Conservation (phyloP, 1,140 invertebrate species). For the Sitophilus oryzae region DNA sequence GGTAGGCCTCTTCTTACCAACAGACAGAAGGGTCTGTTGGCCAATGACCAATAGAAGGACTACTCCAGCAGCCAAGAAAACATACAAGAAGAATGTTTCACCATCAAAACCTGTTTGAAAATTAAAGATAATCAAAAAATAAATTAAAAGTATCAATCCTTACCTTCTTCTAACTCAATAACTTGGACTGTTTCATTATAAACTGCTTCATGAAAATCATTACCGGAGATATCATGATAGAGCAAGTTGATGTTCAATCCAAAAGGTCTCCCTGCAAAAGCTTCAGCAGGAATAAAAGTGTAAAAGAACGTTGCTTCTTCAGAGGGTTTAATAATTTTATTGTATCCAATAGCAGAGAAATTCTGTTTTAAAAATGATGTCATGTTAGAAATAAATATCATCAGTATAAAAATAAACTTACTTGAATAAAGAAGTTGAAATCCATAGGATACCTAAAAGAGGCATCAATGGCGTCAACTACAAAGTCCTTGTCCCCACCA, state of each 20-base stretch:
- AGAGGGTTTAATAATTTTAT: slow-evolving; percentile 76
- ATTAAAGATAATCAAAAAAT: no score
- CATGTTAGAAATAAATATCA: no score
- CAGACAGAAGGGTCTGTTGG: slow-evolving; percentile 81
- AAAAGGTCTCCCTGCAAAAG: slow-evolving; percentile 92
- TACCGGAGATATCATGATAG: slow-evolving; percentile 76
- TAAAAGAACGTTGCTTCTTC: slow-evolving; percentile 94
- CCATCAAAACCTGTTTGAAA: slow-evolving; percentile 82
- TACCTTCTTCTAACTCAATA: slow-evolving; percentile 87
- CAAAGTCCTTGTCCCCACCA: slow-evolving; percentile 84
- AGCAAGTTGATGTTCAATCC: slow-evolving; percentile 89
- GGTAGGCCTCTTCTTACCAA: slow-evolving; percentile 57
- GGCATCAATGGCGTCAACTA: slow-evolving; percentile 89
- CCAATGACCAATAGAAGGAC: slow-evolving; percentile 83
- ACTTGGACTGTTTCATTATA: slow-evolving; percentile 99
- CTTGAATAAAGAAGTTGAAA: slow-evolving; percentile 94
- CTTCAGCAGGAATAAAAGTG: slow-evolving; percentile 90
- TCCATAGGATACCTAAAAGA: slow-evolving; percentile 99
- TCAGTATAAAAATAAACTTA: slow-evolving; percentile 51
- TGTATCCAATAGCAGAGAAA: slow-evolving; percentile 88
- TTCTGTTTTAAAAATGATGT: slow-evolving; percentile 45
- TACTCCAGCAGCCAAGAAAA: slow-evolving; percentile 84
- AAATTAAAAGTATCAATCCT: slow-evolving; percentile 3
- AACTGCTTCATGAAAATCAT: slow-evolving; percentile 72
- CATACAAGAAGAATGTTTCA: slow-evolving; percentile 96